phyloP scores from a whole-genome alignment of 2,113 vertebrate genomes.

The Carassius auratus region DNA sequence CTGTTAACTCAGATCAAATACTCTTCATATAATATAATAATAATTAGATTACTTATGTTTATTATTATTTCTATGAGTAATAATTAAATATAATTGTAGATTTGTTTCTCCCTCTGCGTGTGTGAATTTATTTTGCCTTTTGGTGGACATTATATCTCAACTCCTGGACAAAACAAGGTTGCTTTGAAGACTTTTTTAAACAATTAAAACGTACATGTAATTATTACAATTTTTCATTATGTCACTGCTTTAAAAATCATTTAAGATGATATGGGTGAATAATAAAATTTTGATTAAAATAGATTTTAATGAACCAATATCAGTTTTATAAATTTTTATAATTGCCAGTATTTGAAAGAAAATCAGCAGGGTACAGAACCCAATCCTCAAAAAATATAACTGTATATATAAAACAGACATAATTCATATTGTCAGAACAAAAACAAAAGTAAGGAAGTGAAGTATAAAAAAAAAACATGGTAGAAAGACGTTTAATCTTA shows the following conservation, averaged over 20 bases:
- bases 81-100: not conserved
- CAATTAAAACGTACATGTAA: too few relatives aligned
- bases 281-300: not conserved
- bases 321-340: not conserved
- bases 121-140: too few relatives aligned
- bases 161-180: too few relatives aligned
- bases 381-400: conserved; percentile 49
- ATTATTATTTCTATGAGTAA: not conserved
- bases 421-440: conserved; percentile 45
- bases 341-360: conserved; percentile 66
- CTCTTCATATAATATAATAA: not conserved
- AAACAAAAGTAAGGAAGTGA: conserved; percentile 61
- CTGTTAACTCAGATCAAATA: not conserved
- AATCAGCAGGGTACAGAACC: conserved; percentile 64
- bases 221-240: too few relatives aligned
- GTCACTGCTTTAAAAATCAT: too few relatives aligned
- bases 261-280: not conserved
- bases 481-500: conserved; percentile 56
- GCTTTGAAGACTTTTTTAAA: too few relatives aligned
- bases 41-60: too few relatives aligned
- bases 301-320: not conserved
- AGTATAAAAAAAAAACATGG: conserved; percentile 66
- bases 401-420: conserved; percentile 40
- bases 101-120: too few relatives aligned
- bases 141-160: too few relatives aligned